Conservation (phyloP, 2,888 invertebrate species). For the Lepidocyrtoides sp. region DNA sequence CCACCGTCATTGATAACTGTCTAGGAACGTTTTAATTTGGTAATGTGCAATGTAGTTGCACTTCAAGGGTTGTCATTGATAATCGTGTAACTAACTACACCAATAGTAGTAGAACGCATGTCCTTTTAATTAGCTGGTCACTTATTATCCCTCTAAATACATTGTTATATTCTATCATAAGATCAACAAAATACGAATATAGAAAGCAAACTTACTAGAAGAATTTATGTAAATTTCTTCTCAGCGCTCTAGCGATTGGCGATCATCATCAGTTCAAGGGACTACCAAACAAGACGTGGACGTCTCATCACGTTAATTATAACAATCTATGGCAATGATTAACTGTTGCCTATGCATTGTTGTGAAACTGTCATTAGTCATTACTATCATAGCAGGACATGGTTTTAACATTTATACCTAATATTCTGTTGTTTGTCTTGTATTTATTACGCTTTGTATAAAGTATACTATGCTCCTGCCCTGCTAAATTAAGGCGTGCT, state of each 20-base stretch:
- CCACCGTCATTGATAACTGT: neutral
- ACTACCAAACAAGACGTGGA: constrained; percentile 13
- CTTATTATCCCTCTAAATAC: neutral
- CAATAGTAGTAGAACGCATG: neutral
- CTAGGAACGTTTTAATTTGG: constrained; percentile 43
- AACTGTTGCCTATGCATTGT: constrained; percentile 6
- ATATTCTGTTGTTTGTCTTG: too few species aligned
- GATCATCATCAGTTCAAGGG: neutral
- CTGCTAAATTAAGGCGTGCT: neutral
- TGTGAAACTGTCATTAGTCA: constrained; percentile 23
- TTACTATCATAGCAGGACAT: neutral
- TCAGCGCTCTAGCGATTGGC: neutral
- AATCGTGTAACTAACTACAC: neutral
- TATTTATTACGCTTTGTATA: neutral
- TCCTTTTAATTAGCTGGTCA: constrained; percentile 13
- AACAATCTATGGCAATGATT: constrained; percentile 18
- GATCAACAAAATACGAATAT: neutral
- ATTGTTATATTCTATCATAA: neutral
- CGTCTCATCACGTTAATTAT: constrained; percentile 47
- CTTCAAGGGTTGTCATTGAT: constrained; percentile 43
- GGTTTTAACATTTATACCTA: neutral
- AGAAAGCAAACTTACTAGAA: constrained; percentile 46
- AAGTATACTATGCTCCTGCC: too few species aligned
- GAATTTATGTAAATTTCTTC: constrained; percentile 47
- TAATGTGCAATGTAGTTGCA: too few species aligned